These are phyloP conservation scores for Verasper variegatus DNA, from an alignment of 2,113 vertebrate species.

Conservation along the genomic window DNA sequence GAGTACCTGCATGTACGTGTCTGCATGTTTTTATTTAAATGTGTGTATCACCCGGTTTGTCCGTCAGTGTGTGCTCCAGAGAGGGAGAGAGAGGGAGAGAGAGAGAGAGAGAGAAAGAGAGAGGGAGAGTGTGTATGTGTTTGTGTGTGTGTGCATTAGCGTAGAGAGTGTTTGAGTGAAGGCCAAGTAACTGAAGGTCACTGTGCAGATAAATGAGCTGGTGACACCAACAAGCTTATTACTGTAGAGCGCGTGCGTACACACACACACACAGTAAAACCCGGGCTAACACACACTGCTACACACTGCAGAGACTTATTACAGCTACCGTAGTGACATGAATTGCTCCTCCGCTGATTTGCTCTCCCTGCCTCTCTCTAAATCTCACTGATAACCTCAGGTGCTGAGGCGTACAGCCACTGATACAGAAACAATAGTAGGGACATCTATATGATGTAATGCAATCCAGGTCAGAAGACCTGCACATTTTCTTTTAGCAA, in stretches of 20 bases:
- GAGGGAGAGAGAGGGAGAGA: too few relatives aligned
- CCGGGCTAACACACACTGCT: conserved; percentile 5
- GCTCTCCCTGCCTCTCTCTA: conserved; percentile 35
- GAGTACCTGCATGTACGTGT: neutral
- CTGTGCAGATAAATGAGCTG: conserved; percentile 65
- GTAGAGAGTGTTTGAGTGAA: conserved; percentile 41
- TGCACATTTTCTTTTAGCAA: too few relatives aligned
- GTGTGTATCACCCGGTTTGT: neutral
- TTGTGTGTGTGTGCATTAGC: neutral
- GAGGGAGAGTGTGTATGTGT: neutral
- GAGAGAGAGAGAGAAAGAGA: neutral
- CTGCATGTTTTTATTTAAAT: neutral
- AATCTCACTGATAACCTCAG: conserved; percentile 51
- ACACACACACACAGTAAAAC: conserved; percentile 4
- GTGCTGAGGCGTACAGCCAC: conserved; percentile 23
- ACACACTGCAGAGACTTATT: conserved; percentile 53
- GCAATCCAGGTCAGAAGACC: neutral
- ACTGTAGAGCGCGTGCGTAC: conserved; percentile 40
- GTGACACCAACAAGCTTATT: conserved; percentile 69
- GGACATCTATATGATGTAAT: neutral
- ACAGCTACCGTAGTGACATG: conserved; percentile 49
- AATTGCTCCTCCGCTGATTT: conserved; percentile 51
- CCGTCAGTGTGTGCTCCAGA: conserved; percentile 9
- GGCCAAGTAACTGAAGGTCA: conserved; percentile 66
- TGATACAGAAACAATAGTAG: conserved; percentile 12